Evolutionary conservation across 2,797 vertebrate species (phyloP).

Genomic region (Calcarius lapponicus): DNA sequence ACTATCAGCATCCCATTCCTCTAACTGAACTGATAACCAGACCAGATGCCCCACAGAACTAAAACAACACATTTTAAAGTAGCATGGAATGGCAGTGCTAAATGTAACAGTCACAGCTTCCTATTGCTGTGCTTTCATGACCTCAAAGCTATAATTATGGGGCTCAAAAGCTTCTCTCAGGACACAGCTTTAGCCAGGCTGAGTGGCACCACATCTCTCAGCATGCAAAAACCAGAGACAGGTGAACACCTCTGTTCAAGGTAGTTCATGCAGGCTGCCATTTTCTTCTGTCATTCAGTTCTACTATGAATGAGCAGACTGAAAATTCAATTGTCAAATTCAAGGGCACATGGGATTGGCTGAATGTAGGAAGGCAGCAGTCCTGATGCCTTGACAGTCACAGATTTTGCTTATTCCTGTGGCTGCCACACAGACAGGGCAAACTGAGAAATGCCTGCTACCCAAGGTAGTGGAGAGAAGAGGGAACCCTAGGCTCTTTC

Average conservation of each 20-base stretch:
- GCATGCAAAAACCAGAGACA: rapidly evolving
- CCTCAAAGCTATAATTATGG: background rate
- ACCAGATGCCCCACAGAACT: background rate
- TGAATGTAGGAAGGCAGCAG: background rate
- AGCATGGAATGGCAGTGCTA: background rate
- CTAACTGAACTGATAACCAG: background rate
- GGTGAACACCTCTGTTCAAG: background rate
- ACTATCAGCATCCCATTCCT: background rate
- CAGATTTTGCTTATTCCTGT: background rate
- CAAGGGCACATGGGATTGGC: rapidly evolving
- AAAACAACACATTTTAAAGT: background rate
- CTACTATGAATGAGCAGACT: background rate
- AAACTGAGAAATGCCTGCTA: background rate
- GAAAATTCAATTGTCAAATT: background rate
- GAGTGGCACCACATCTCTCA: rapidly evolving
- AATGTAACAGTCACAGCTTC: background rate
- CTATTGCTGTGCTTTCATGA: background rate
- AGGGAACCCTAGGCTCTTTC: background rate
- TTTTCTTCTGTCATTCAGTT: background rate
- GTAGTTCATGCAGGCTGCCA: background rate
- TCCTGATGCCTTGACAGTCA: background rate
- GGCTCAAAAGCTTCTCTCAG: background rate
- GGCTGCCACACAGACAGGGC: rapidly evolving
- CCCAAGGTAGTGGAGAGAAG: background rate
- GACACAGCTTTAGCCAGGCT: background rate